Percentiles rank a stretch among this genome's conserved stretches.
Conservation (phyloP, 2,113 vertebrate species). For the Toxotes chatareus region DNA sequence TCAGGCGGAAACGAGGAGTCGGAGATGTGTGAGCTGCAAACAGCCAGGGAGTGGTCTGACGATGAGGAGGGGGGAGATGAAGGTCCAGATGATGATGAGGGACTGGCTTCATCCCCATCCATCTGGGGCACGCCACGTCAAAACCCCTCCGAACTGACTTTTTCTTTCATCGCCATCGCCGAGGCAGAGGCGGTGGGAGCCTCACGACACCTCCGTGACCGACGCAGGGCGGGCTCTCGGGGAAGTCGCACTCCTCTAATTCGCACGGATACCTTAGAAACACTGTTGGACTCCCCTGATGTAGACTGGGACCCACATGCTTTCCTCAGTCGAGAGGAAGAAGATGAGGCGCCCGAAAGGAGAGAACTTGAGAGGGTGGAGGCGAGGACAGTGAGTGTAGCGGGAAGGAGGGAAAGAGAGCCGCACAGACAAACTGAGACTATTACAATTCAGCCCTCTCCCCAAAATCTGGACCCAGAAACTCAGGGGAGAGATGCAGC, state of each 20-base stretch:
- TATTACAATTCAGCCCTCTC: slow-evolving; percentile 51
- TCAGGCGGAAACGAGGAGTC: slow-evolving; percentile 92
- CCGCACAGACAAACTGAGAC: slow-evolving; percentile 44
- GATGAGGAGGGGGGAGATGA: slow-evolving; percentile 81
- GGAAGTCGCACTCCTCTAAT: slow-evolving; percentile 70
- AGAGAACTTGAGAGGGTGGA: slow-evolving; percentile 47
- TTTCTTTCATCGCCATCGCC: slow-evolving; percentile 90
- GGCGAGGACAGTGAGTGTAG: slow-evolving; percentile 18
- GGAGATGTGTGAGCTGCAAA: slow-evolving; percentile 89
- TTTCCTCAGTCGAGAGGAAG: slow-evolving; percentile 67
- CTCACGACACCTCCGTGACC: slow-evolving; percentile 74
- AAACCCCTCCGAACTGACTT: slow-evolving; percentile 88
- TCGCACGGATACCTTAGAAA: slow-evolving; percentile 82
- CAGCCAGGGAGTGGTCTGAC: slow-evolving; percentile 90
- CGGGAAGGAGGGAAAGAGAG: slow-evolving; percentile 28
- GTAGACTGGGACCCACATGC: slow-evolving; percentile 80
- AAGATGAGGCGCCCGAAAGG: slow-evolving; percentile 52
- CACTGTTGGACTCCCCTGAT: slow-evolving; percentile 78
- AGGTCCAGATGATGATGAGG: slow-evolving; percentile 83
- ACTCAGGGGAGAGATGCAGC: slow-evolving; percentile 50
- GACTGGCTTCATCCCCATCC: slow-evolving; percentile 81
- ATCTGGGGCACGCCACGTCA: slow-evolving; percentile 89
- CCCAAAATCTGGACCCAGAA: slow-evolving; percentile 51
- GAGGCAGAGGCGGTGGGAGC: slow-evolving; percentile 78
- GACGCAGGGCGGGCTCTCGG: slow-evolving; percentile 71